These are phyloP conservation scores for Podocnemis expansa DNA, from an alignment of 2,113 vertebrate genomes.

Conservation along the genomic window DNA sequence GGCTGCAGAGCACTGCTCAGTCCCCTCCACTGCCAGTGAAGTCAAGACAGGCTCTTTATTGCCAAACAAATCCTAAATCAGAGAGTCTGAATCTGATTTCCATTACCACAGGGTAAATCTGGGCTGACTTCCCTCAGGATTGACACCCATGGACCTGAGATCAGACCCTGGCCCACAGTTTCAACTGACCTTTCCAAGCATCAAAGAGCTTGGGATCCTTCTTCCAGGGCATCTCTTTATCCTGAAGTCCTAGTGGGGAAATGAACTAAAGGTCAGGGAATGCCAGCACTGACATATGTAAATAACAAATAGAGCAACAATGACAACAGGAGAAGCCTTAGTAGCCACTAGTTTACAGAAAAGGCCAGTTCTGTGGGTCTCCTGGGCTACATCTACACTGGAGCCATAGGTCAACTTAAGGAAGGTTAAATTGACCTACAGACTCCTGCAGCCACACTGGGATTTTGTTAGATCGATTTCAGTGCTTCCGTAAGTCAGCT, in stretches of 20 bases:
- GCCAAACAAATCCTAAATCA: not conserved
- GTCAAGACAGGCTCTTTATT: not conserved
- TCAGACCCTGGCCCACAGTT: fast-evolving
- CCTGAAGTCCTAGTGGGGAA: constrained; percentile 80
- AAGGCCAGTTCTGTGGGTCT: not conserved
- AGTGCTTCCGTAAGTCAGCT: too few relatives aligned
- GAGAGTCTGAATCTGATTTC: not conserved
- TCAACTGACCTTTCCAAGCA: constrained; percentile 82
- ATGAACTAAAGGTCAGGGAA: not conserved
- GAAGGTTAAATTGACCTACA: too few relatives aligned
- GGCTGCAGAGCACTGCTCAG: not conserved
- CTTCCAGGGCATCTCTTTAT: constrained; percentile 83
- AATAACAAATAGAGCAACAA: not conserved
- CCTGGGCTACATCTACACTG: too few relatives aligned
- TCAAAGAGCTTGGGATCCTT: constrained; percentile 79
- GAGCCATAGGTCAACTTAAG: too few relatives aligned
- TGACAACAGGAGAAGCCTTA: not conserved
- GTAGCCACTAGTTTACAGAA: fast-evolving
- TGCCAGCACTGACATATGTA: not conserved
- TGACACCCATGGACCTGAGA: not conserved
- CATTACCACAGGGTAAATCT: fast-evolving
- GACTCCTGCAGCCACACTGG: too few relatives aligned
- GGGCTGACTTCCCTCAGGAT: fast-evolving
- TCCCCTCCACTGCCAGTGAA: fast-evolving
- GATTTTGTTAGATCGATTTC: too few relatives aligned